These are phyloP conservation scores for Scatophagus argus DNA, from an alignment of 2,113 vertebrate species.

Conservation along the genomic window DNA sequence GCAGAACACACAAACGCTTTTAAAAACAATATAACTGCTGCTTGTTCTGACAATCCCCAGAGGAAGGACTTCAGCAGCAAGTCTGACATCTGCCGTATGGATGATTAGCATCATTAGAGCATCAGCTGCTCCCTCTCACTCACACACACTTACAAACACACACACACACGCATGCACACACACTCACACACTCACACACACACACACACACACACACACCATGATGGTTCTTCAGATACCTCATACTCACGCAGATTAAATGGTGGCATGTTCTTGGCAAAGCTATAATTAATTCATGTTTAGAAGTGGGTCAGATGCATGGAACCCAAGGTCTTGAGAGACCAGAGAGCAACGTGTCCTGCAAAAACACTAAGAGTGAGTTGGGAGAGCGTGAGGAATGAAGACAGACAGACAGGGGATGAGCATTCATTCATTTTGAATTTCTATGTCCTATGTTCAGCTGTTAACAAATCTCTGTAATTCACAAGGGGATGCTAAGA, in stretches of 20 bases:
- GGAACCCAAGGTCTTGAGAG: conserved; percentile 24
- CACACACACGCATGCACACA: conserved; percentile 21
- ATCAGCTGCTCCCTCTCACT: conserved; percentile 65
- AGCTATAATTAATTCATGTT: conserved; percentile 62
- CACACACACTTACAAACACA: conserved; percentile 22
- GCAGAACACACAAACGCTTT: conserved; percentile 64
- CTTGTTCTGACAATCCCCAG: conserved; percentile 48
- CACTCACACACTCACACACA: conserved; percentile 44
- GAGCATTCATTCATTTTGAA: conserved; percentile 2
- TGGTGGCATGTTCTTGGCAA: conserved; percentile 48
- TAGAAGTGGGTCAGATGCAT: conserved; percentile 51
- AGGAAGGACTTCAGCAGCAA: conserved; percentile 53
- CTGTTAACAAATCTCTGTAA: conserved; percentile 10
- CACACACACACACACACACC: conserved; percentile 23
- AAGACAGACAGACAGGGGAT: not conserved
- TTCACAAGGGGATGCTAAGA: not conserved
- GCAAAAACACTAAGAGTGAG: not conserved
- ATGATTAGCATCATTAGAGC: conserved; percentile 75
- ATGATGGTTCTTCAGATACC: conserved; percentile 56
- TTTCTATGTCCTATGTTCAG: not conserved
- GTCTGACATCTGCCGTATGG: conserved; percentile 67
- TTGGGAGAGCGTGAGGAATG: not conserved
- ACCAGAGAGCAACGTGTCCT: conserved; percentile 9
- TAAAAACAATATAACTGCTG: conserved; percentile 58
- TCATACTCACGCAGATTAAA: conserved; percentile 55